Percentiles rank a stretch among this genome's conserved stretches.
phyloP scores from a whole-genome alignment of 2,888 invertebrate species.

The Philhelius pedissequus region DNA sequence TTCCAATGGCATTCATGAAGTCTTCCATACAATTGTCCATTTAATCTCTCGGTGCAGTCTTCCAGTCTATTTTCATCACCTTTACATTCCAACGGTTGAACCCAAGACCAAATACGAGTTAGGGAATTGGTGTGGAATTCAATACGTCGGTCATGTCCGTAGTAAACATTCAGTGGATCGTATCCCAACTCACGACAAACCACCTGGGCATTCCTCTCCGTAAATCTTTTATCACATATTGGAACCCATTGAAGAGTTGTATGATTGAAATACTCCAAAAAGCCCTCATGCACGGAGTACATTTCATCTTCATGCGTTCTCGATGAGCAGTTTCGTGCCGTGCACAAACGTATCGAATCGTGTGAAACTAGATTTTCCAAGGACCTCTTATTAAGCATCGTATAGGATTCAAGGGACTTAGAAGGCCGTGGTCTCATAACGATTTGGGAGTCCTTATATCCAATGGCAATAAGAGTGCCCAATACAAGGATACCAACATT shows the following conservation, averaged over 20 bases:
- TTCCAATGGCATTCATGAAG: slow-evolving; percentile 93
- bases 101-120: slow-evolving; percentile 95
- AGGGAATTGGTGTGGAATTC: slow-evolving; percentile 94
- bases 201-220: slow-evolving; percentile 97
- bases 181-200: slow-evolving; percentile 96
- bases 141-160: slow-evolving; percentile 90
- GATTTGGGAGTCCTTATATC: slow-evolving; percentile 87
- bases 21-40: slow-evolving; percentile 93
- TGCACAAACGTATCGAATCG: slow-evolving; percentile 88
- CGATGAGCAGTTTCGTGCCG: slow-evolving; percentile 85
- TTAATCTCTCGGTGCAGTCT: slow-evolving; percentile 92
- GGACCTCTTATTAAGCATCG: slow-evolving; percentile 76
- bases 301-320: slow-evolving; percentile 79
- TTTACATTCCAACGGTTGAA: slow-evolving; percentile 92
- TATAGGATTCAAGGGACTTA: slow-evolving; percentile 72
- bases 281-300: slow-evolving; percentile 86
- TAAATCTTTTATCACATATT: slow-evolving; percentile 96
- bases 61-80: slow-evolving; percentile 88
- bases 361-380: slow-evolving; percentile 81
- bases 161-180: slow-evolving; percentile 92
- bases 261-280: slow-evolving; percentile 95
- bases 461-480: slow-evolving; percentile 92
- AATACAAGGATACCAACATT: slow-evolving; percentile 97
- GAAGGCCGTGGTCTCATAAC: slow-evolving; percentile 84
- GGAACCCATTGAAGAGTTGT: slow-evolving; percentile 98